These are phyloP conservation scores for Ceratina calcarata DNA, from an alignment of 1,140 invertebrate species.

Conservation along the genomic window DNA sequence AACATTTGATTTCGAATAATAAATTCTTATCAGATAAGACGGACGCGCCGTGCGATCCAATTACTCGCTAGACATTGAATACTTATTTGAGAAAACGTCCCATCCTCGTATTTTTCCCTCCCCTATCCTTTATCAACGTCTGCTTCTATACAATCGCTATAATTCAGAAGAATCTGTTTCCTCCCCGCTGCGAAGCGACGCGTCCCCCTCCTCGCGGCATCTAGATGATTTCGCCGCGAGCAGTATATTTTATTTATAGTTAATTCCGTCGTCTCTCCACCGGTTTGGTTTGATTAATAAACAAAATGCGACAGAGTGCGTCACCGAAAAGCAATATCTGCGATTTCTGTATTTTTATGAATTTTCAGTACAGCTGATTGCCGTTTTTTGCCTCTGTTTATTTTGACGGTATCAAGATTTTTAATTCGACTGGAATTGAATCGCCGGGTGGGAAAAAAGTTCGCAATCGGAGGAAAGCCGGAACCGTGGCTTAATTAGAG, in stretches of 20 bases:
- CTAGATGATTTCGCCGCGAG: conserved; percentile 66
- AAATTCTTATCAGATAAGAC: conserved; percentile 71
- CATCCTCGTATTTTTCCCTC: conserved; percentile 28
- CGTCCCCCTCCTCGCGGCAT: conserved; percentile 8
- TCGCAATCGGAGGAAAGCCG: background rate
- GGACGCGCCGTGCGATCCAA: conserved; percentile 67
- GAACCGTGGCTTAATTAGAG: background rate
- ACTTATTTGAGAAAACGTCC: conserved; percentile 66
- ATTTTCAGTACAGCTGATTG: too few relatives aligned
- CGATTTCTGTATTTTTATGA: background rate
- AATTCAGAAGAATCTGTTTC: conserved; percentile 22
- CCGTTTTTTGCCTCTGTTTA: too few relatives aligned
- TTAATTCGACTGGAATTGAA: background rate
- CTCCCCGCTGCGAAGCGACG: conserved; percentile 5
- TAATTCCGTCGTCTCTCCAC: conserved; percentile 47
- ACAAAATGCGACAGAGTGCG: conserved; percentile 32
- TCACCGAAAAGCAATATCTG: too few relatives aligned
- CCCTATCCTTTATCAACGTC: conserved; percentile 38
- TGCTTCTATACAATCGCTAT: conserved; percentile 4
- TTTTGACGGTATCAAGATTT: too few relatives aligned
- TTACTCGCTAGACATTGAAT: conserved; percentile 71
- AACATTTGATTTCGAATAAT: conserved; percentile 75
- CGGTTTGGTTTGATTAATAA: conserved; percentile 59
- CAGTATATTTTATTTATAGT: conserved; percentile 76
- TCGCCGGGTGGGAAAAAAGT: background rate